These are phyloP conservation scores for Drosophila ustulata DNA, from an alignment of 2,888 invertebrate genomes.

Conservation along the genomic window DNA sequence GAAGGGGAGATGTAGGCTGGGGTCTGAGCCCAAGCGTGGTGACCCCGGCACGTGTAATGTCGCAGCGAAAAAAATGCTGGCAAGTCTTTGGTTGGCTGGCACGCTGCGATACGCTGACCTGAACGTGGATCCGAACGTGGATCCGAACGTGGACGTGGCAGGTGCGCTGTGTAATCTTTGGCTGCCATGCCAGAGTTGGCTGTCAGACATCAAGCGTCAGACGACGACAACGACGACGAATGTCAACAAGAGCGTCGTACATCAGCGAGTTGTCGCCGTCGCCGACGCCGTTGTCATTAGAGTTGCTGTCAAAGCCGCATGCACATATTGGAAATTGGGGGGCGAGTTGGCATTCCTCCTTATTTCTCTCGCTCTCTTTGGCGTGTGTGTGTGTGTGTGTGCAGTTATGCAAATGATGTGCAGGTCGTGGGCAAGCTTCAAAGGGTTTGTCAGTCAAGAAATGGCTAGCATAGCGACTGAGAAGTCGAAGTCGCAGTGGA, in stretches of 20 bases:
- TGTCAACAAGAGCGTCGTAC: slow-evolving; percentile 54
- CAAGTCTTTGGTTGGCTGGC: slow-evolving; percentile 21
- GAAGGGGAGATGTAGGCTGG: neutral
- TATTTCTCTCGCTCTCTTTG: neutral
- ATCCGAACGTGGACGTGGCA: slow-evolving; percentile 31
- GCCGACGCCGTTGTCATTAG: slow-evolving; percentile 43
- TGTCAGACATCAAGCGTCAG: slow-evolving; percentile 31
- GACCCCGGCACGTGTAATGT: slow-evolving; percentile 51
- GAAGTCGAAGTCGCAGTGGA: neutral
- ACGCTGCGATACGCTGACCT: slow-evolving; percentile 40
- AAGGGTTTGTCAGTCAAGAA: slow-evolving; percentile 41
- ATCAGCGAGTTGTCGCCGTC: slow-evolving; percentile 45
- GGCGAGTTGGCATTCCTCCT: neutral
- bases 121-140: neutral
- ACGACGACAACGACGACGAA: slow-evolving; percentile 21
- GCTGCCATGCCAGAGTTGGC: slow-evolving; percentile 33
- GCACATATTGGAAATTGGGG: slow-evolving; percentile 31
- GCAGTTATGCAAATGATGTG: slow-evolving; percentile 53
- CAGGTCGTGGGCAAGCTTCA: slow-evolving; percentile 42
- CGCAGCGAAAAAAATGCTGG: slow-evolving; percentile 6
- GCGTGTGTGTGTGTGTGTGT: neutral
- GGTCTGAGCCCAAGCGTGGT: slow-evolving; percentile 15
- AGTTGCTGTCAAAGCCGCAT: slow-evolving; percentile 40
- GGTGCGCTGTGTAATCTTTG: slow-evolving; percentile 63
- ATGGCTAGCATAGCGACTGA: slow-evolving; percentile 23